Conservation (phyloP, 2,113 vertebrate genomes). For the Mustela nigripes region DNA sequence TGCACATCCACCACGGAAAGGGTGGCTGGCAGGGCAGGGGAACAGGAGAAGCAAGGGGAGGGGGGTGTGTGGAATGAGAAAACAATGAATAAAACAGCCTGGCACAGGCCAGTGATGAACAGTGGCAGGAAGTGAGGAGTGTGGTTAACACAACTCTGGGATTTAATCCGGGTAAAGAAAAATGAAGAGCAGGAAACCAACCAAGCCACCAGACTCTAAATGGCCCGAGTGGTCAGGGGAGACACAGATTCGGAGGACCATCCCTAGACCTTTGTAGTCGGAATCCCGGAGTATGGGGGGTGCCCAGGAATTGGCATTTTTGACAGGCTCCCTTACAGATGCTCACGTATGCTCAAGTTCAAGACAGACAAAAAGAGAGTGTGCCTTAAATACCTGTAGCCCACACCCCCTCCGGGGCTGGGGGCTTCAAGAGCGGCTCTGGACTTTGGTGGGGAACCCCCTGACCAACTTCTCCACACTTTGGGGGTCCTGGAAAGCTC, state of each 20-base stretch:
- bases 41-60: background rate
- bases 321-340: background rate
- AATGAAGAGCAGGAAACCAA: background rate
- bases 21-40: background rate
- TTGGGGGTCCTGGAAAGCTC: background rate
- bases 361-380: background rate
- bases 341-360: background rate
- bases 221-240: background rate
- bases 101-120: background rate
- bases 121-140: accelerated
- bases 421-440: background rate
- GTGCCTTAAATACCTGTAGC: background rate
- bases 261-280: background rate
- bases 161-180: background rate
- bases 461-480: background rate
- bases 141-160: background rate
- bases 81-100: background rate
- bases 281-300: too few species aligned
- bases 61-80: background rate
- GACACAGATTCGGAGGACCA: background rate
- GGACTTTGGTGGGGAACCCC: background rate
- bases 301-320: background rate
- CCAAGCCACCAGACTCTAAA: background rate
- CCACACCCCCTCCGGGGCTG: background rate
- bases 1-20: background rate